Base-by-base conservation (phyloP, 2,888 invertebrate genomes). In the Sylvicola fuscatus region DNA sequence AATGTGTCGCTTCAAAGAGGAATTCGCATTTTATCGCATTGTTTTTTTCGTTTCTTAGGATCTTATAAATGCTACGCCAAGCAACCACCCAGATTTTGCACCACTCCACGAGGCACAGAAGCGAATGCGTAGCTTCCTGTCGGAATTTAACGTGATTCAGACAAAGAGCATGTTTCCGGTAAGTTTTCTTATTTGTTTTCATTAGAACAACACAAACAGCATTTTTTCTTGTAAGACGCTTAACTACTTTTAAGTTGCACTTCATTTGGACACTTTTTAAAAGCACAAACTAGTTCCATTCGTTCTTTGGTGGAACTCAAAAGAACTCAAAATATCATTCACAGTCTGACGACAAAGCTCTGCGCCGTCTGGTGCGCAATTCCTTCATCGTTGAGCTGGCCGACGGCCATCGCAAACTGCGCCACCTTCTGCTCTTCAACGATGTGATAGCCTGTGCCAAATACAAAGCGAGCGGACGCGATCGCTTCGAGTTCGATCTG, bases 371-470 rank as follows among this genome's bases (percentile, higher is more conserved):
- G 49, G 87, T 90, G 17, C 90, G 89, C 58, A 90, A 90, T 58
- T 89, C 90, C 1, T 89, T 90, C 52, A 83, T 92, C 41, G 90
- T 93, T 14, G 92, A 93, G 59, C 66, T 84, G 37, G 77, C 82
- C 3, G 87, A 87, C 51, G 80, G 80, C 10, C 80, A 82, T 56
- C 68, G 92, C 39, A 92, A 93, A 60, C 60, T 93, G 42, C 67
- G 92, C 40, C 92, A 92, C 65, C 63, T 93, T 42, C 90, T 93
- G 60, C 69, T 93, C 13, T 93, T 93, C 56, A 90, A 87, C 51
- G 92, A 93, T 56, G 82, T 90, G 34, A 79, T 93, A 45, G 87
- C 92, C 36, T 92, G 92, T 62, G 89, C 92, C 47, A 93, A 86
- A 64, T 86, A 87, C 51, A 87, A 89, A 74, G 77, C 83, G 11